These are phyloP conservation scores for Caenorhabditis zanzibari DNA, from an alignment of 2,888 invertebrate genomes.

Conservation along the genomic window DNA sequence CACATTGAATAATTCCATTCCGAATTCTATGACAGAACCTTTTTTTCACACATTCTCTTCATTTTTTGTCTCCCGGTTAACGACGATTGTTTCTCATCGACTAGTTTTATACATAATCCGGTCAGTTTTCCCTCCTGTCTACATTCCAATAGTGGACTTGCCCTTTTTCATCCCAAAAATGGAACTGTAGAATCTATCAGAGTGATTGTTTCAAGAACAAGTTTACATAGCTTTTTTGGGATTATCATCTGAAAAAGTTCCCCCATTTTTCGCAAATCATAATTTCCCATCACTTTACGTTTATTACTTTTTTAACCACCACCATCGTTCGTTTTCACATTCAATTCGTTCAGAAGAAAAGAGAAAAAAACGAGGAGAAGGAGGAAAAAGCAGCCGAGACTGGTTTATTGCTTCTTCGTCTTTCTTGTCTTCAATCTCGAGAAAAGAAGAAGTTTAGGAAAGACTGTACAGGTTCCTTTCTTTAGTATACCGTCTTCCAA, in stretches of 20 bases:
- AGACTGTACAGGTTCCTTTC: constrained; percentile 29
- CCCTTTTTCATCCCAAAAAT: constrained; percentile 7
- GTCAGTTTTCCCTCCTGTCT: constrained; percentile 17
- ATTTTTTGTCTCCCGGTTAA: constrained; percentile 13
- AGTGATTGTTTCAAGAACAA: constrained; percentile 16
- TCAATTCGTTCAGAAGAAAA: constrained; percentile 21
- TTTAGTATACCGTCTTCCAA: neutral
- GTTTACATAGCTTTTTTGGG: neutral
- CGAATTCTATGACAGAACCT: neutral
- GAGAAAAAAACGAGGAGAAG: neutral
- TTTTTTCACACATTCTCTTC: constrained; percentile 27
- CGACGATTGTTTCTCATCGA: constrained; percentile 19
- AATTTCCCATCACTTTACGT: constrained; percentile 53
- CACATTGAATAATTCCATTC: constrained; percentile 26
- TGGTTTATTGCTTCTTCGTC: constrained; percentile 42
- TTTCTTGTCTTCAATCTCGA: constrained; percentile 18
- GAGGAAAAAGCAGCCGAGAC: constrained; percentile 32
- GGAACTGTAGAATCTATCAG: constrained; percentile 5
- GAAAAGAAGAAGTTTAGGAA: constrained; percentile 3
- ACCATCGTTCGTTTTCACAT: constrained; percentile 25
- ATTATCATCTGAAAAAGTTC: constrained; percentile 4
- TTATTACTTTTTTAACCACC: constrained; percentile 47
- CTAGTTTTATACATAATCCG: constrained; percentile 49
- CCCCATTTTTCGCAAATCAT: constrained; percentile 25
- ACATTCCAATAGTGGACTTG: constrained; percentile 27